Evolutionary conservation across 2,113 vertebrate species (phyloP), one percentile per base, ranked within the genome.

Genomic region (Dunckerocampus dactyliophorus): DNA sequence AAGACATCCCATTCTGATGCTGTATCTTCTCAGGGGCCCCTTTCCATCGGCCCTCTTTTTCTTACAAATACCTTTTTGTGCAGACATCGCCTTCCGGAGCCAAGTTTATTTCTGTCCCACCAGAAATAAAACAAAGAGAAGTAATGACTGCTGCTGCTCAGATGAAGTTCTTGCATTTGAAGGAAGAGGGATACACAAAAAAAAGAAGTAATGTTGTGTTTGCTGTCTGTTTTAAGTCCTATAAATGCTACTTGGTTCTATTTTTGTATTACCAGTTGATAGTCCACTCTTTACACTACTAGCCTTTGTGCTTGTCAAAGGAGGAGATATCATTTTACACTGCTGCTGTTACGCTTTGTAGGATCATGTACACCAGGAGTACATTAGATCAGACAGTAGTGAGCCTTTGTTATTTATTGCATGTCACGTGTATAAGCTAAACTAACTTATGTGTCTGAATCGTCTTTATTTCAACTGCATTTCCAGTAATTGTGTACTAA

Each of bases 401-500:
- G 65, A 72, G 67, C 54, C 12, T 47, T 47, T 77, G 56, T 84
- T 88, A 84, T 87, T 89, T 89, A 86, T 86, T 86, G 88, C 89
- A 90, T 91, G 89, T 87, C 79, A 86, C 69, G 61, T 65, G 62
- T 83, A 80, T 75, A 82, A 85, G 80, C 75, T 80, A 70, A 76
- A 69, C 60, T 83, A 87, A 87, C 66, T 81, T 53, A 28, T 70
- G 75, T 83, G 66, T 86, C 59, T 24, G 37, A 49, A 67, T 71
- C 58, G 60, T 83, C 87, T 87, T 87, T 89, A 85, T 85, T 89
- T 84, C 61, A 51, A 85, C 60, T 86, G 84, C 74, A 81, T 90
- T 90, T 90, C 67, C 88, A 89, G 88, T 88, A 89, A 91, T 89
- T 74, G 85, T 82, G 76, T 71, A 80, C 28, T 69, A 70, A 80